Evolutionary conservation across 2,797 vertebrate species (phyloP), one percentile per base, ranked within the genome.

Genomic region (Clamator glandarius): DNA sequence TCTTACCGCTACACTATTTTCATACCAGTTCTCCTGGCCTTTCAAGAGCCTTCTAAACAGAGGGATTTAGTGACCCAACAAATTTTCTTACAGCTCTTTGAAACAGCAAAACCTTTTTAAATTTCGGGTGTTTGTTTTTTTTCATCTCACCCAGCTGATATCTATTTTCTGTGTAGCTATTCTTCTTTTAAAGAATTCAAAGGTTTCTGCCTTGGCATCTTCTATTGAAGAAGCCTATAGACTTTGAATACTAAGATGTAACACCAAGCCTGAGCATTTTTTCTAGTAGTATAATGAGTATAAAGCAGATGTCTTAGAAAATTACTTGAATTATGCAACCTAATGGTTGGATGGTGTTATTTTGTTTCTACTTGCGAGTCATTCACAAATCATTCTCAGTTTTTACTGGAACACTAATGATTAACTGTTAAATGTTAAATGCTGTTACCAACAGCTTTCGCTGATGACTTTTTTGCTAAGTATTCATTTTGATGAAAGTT

Each of bases 231-330:
- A 87, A 89, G 36, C 50, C 44, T 76, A 16, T 81, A 69, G 63
- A 62, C 54, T 87, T 79, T 83, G 50, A 48, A 61, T 72, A 33
- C 74, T 83, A 83, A 70, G 52, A 67, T 5, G 11, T 80, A 67
- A 55, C 78, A 80, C 64, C 35, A 78, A 80, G 85, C 33, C 69
- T 61, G 35, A 93, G 69, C 23, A 28, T 84, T 94, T 68, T 1
- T 1, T 66, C 31, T 64, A 21, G 39, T 59, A 73, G 31, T 64
- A 26, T 82, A 80, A 83, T 64, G 44, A 36, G 33, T 57, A 52
- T n/a, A 91, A 93, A 89, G 82, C 79, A 74, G 72, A 52, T 89
- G 54, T 64, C 83, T 93, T 12, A 21, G 57, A 84, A 85, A 80
- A 77, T 54, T 26, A 14, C 52, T 63, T 91, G 68, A 89, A 84